phyloP scores from a whole-genome alignment of 2,888 invertebrate genomes.

The Apamea anceps region DNA sequence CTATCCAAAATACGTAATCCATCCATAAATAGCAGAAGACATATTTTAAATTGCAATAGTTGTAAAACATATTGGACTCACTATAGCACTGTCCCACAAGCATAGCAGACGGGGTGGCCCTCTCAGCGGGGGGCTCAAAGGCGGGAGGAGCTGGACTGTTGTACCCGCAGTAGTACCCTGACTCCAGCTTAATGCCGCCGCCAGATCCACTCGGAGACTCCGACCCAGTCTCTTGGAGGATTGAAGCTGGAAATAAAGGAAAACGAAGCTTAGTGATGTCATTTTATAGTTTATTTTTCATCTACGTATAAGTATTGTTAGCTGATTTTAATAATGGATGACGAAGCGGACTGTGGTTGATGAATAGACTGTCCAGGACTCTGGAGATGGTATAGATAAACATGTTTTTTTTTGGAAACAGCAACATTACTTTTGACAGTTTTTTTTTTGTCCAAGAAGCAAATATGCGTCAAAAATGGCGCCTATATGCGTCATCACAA shows the following conservation, averaged over 20 bases:
- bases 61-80: slow-evolving; percentile 85
- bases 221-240: slow-evolving; percentile 96
- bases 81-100: slow-evolving; percentile 95
- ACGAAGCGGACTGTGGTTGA: neutral
- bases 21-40: neutral
- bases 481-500: neutral
- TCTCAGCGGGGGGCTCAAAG: slow-evolving; percentile 84
- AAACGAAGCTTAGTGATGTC: neutral
- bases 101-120: slow-evolving; percentile 92
- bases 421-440: neutral
- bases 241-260: slow-evolving; percentile 94
- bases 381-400: neutral
- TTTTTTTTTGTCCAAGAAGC: neutral
- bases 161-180: slow-evolving; percentile 88
- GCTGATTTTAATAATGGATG: neutral
- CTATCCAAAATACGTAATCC: too few species aligned
- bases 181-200: slow-evolving; percentile 88
- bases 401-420: neutral
- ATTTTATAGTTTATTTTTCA: neutral
- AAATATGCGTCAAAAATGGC: neutral
- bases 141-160: slow-evolving; percentile 87
- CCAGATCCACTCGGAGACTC: slow-evolving; percentile 90
- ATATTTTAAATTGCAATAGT: neutral
- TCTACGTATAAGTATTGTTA: slow-evolving; percentile 2
- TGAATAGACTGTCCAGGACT: neutral